Conservation (phyloP, 2,888 invertebrate genomes). For the Hoplodrina blanda region DNA sequence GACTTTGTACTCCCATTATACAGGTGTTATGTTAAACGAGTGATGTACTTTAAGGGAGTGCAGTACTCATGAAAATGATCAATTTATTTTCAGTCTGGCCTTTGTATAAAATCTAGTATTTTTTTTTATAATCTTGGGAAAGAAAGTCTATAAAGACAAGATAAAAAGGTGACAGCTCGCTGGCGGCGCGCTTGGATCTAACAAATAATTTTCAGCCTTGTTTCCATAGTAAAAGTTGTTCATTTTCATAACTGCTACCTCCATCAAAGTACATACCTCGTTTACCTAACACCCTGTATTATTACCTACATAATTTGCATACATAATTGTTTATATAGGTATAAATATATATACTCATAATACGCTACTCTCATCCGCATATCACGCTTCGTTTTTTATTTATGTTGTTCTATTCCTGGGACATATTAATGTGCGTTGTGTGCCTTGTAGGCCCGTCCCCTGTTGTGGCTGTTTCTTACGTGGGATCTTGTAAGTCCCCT, state of each 20-base stretch:
- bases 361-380: constrained; percentile 38
- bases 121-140: too few species aligned
- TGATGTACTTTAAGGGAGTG: too few species aligned
- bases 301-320: not conserved
- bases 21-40: too few species aligned
- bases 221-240: too few species aligned
- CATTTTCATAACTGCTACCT: too few species aligned
- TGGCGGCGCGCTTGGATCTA: too few species aligned
- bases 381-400: constrained; percentile 57
- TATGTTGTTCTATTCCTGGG: constrained; percentile 66
- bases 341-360: constrained; percentile 1
- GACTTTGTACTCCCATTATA: not conserved
- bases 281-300: not conserved
- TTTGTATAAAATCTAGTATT: too few species aligned
- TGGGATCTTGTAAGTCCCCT: constrained; percentile 90
- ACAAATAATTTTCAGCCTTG: too few species aligned
- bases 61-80: too few species aligned
- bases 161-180: too few species aligned
- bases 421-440: constrained; percentile 83
- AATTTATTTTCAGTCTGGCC: too few species aligned
- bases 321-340: not conserved
- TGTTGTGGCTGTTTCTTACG: constrained; percentile 90
- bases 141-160: too few species aligned
- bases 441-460: constrained; percentile 88
- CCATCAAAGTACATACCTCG: not conserved